phyloP scores from a whole-genome alignment of 2,113 vertebrate species.

The Stictonetta naevosa region DNA sequence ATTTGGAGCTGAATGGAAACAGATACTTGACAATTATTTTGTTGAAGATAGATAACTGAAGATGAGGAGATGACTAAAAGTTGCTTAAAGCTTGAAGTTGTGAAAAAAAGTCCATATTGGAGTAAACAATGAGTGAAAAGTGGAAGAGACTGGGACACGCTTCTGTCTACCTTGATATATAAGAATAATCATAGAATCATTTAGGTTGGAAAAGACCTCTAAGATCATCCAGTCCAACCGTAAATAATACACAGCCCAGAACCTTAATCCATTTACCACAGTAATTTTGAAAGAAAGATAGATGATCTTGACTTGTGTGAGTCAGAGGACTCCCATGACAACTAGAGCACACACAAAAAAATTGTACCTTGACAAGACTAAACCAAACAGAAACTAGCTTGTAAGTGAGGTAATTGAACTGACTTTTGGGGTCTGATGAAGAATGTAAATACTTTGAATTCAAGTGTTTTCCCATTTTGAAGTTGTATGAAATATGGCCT shows the following conservation, averaged over 20 bases:
- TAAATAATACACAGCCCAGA: background rate
- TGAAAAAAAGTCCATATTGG: background rate
- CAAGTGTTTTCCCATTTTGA: background rate
- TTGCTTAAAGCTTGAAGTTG: background rate
- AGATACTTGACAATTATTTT: background rate
- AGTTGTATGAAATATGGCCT: background rate
- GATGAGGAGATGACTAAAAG: background rate
- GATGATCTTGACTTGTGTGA: background rate
- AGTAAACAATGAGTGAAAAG: background rate
- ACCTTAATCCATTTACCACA: background rate
- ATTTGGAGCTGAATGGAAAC: fast-evolving
- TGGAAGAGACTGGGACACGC: background rate
- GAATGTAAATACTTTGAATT: background rate
- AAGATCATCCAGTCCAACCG: no score
- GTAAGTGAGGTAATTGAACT: background rate
- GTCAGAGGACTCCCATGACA: background rate
- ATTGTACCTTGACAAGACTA: background rate
- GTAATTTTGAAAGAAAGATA: background rate
- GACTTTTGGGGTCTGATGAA: background rate
- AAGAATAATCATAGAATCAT: background rate
- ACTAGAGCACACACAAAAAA: background rate
- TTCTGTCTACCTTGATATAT: background rate
- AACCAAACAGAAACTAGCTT: background rate
- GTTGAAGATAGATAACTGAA: background rate
- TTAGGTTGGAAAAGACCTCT: no score